Conservation (phyloP, 2,888 invertebrate genomes). For the Agonum fuliginosum region DNA sequence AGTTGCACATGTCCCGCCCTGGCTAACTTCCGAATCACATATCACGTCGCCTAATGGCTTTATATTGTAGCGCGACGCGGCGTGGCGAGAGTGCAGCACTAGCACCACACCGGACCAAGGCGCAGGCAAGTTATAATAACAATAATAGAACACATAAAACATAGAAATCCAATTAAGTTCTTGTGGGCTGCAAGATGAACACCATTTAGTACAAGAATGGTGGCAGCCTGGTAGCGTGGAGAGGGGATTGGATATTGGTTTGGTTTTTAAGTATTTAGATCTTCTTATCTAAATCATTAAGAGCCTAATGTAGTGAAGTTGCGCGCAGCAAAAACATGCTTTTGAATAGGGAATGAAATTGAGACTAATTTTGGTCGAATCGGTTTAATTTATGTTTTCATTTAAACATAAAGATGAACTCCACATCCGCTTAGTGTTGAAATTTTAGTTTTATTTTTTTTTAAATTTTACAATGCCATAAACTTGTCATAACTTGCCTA, state of each 20-base stretch:
- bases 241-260: not conserved
- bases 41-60: conserved; percentile 57
- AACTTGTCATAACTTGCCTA: too few relatives aligned
- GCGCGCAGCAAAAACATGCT: too few relatives aligned
- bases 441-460: too few relatives aligned
- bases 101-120: not conserved
- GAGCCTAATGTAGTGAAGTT: too few relatives aligned
- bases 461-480: too few relatives aligned
- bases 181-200: conserved; percentile 62
- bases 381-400: too few relatives aligned
- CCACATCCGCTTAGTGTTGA: too few relatives aligned
- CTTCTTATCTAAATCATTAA: too few relatives aligned
- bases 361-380: too few relatives aligned
- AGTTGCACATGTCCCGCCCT: conserved; percentile 31
- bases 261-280: too few relatives aligned
- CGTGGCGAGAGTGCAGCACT: conserved; percentile 7
- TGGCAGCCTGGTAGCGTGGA: not conserved
- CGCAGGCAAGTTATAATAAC: conserved; percentile 57
- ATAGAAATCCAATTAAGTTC: conserved; percentile 68
- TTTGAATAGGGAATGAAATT: too few relatives aligned
- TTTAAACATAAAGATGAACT: too few relatives aligned
- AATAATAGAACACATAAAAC: conserved; percentile 64
- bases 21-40: conserved; percentile 39
- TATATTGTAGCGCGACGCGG: conserved; percentile 44
- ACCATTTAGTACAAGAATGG: conserved; percentile 56